Conservation (phyloP, 2,797 vertebrate species). For the Macropus fuliginosus region DNA sequence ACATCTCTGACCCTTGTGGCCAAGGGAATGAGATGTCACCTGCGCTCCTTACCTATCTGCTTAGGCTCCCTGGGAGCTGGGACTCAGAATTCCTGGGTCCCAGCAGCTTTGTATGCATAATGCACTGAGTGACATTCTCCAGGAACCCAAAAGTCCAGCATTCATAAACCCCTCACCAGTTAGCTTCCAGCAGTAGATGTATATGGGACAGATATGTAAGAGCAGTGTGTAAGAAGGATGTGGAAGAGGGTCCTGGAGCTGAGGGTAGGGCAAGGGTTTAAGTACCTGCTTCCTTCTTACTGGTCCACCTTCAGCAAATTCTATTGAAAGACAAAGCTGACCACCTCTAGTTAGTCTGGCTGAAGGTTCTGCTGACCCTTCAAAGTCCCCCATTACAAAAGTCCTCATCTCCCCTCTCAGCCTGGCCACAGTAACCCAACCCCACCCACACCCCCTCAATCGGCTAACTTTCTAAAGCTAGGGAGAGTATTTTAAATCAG, state of each 20-base stretch:
- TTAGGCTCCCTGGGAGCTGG: neutral
- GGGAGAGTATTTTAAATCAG: neutral
- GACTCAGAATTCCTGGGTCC: neutral
- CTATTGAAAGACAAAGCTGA: neutral
- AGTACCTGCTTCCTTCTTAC: neutral
- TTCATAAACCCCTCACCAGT: neutral
- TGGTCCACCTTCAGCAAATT: neutral
- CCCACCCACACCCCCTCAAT: conserved; percentile 14
- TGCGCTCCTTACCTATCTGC: neutral
- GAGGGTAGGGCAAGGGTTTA: neutral
- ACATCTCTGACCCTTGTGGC: neutral
- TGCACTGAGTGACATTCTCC: conserved; percentile 25
- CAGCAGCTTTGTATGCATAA: neutral
- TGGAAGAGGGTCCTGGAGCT: neutral
- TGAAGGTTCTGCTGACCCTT: conserved; percentile 21
- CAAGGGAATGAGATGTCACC: neutral
- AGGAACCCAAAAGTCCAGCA: conserved; percentile 4
- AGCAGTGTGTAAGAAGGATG: neutral
- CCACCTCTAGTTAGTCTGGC: neutral
- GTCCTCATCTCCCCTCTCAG: conserved; percentile 15
- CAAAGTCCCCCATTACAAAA: conserved; percentile 8
- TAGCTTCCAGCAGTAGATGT: neutral
- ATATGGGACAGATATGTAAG: neutral
- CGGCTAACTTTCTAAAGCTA: neutral
- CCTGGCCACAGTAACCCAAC: neutral